Evolutionary conservation across 2,113 vertebrate species (phyloP), one percentile per base, ranked within the genome.

Genomic region (Chloropsis cyanopogon): DNA sequence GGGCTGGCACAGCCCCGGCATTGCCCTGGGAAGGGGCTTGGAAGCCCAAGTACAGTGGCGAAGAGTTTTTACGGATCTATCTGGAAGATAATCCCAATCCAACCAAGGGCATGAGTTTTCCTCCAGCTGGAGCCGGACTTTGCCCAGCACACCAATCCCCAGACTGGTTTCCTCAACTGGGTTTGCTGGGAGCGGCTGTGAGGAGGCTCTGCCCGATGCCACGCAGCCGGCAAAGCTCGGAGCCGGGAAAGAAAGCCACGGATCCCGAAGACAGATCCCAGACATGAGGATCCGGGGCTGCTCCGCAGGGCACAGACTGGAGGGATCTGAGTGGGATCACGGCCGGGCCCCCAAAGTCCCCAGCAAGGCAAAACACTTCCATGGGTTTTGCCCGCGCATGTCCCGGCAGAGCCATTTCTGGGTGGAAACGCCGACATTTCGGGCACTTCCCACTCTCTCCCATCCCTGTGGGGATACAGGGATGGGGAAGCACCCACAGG

Each of bases 331-430:
- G 18, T 0, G 16, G 21, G 39, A 60, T 8, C n/a, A 4, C 0
- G 0, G 52, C 33, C 0, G 0, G 46, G 53, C 49, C 39, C 59
- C 1, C 0, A 2, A 49, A 39, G 24, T 29, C n/a, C 33, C 17
- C 71, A 46, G 6, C 0, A 0, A 0, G 3, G 26, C 21, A 12
- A 72, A 87, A 33, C 12, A 59, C 50, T 49, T 33, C 20, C 26
- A 1, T 0, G 14, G 41, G 25, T 42, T 84, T 41, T n/a, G 68
- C 63, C 82, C 3, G 1, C 5, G 4, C 25, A 24, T 49, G 73
- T 31, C 57, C 73, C 0, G 0, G 68, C 50, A 31, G 28, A 31
- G 52, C 46, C 7, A 0, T 22, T 73, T 17, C 87, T 23, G 69
- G 56, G 56, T 77, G 69, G 78, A 35, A 93, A 86, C 0, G 0